These are phyloP conservation scores for Teleopsis dalmanni DNA, from an alignment of 1,140 invertebrate species.

Conservation along the genomic window DNA sequence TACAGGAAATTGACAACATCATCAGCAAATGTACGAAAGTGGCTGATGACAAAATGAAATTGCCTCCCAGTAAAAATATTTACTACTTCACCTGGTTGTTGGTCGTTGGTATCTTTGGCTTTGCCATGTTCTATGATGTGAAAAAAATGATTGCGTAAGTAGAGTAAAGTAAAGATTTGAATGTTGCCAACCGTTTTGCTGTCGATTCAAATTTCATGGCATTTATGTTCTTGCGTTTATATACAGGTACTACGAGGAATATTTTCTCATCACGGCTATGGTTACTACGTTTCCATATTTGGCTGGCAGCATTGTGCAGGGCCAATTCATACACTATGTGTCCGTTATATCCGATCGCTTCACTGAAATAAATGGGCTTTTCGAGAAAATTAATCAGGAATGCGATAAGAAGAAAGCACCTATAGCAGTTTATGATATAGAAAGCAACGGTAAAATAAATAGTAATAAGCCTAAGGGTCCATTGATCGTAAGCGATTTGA, in stretches of 20 bases:
- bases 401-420: slow-evolving; percentile 30
- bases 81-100: not conserved
- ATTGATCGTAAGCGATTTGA: not conserved
- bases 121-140: not conserved
- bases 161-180: not conserved
- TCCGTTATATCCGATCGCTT: slow-evolving; percentile 37
- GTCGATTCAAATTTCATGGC: not conserved
- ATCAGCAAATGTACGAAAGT: slow-evolving; percentile 22
- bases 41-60: slow-evolving; percentile 23
- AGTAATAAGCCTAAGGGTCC: not conserved
- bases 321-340: slow-evolving; percentile 39
- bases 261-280: slow-evolving; percentile 31
- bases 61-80: not conserved
- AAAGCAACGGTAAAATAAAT: slow-evolving; percentile 20
- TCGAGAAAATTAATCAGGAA: slow-evolving; percentile 38
- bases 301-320: slow-evolving; percentile 35
- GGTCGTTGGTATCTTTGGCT: not conserved
- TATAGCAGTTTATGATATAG: slow-evolving; percentile 33
- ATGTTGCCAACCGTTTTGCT: not conserved
- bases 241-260: slow-evolving; percentile 10
- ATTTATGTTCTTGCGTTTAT: not conserved
- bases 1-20: slow-evolving; percentile 27
- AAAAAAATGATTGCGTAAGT: slow-evolving; percentile 8
- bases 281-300: slow-evolving; percentile 35
- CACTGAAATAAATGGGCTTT: slow-evolving; percentile 29